A percentile compares a stretch with the other conserved stretches of the same genome.
Evolutionary conservation across 1,140 invertebrate species (phyloP).

Genomic region (Leptinotarsa lineolata): DNA sequence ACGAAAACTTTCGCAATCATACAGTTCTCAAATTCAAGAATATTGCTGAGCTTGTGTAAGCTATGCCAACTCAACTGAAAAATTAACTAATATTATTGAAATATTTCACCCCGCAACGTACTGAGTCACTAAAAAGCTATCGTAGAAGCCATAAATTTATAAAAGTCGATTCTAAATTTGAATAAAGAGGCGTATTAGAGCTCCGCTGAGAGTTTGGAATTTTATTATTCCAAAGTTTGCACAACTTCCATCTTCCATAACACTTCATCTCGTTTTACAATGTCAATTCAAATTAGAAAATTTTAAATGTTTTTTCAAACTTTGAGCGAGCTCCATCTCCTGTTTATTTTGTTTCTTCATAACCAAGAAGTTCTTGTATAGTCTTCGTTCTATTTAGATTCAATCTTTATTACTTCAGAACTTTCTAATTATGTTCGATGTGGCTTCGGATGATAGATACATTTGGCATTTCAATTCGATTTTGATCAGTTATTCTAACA

Average conservation of each 20-base stretch:
- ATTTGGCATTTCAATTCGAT: neutral
- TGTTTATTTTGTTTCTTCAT: conserved; percentile 17
- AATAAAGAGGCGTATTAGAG: neutral
- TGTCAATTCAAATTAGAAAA: conserved; percentile 24
- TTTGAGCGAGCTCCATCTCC: conserved; percentile 15
- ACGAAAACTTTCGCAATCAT: too few relatives aligned
- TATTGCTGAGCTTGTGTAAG: too few relatives aligned
- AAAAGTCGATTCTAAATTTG: conserved; percentile 13
- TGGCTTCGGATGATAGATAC: neutral
- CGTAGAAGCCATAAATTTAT: neutral
- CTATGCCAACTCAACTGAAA: neutral
- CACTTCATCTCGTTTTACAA: conserved; percentile 20
- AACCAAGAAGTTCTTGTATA: conserved; percentile 16
- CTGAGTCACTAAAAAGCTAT: neutral
- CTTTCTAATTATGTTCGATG: conserved; percentile 10
- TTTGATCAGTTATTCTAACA: too few relatives aligned
- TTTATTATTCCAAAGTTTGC: conserved; percentile 16
- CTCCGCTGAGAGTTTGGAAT: conserved; percentile 6
- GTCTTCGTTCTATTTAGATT: conserved; percentile 9
- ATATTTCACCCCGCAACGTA: neutral
- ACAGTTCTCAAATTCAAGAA: too few relatives aligned
- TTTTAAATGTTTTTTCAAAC: conserved; percentile 23
- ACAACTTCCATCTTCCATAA: conserved; percentile 18
- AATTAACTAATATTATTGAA: neutral
- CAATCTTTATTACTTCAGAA: conserved; percentile 16